These are phyloP conservation scores for Barnardius zonarius DNA, from an alignment of 2,113 vertebrate genomes.

Conservation along the genomic window DNA sequence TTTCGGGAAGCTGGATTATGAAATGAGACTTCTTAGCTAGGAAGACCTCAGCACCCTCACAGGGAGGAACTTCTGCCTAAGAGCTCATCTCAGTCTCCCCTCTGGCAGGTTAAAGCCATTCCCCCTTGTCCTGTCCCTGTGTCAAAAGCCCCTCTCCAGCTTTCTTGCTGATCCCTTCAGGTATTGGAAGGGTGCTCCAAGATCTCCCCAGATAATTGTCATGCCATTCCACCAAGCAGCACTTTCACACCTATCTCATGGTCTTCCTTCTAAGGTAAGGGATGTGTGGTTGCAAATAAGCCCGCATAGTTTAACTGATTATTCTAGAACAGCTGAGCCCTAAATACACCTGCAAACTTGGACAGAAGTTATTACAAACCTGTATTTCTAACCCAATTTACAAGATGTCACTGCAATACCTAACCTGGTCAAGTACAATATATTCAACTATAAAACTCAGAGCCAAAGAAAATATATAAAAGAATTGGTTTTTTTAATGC, in stretches of 20 bases:
- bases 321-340: not conserved
- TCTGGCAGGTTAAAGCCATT: not conserved
- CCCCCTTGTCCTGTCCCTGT: not conserved
- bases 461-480: not conserved
- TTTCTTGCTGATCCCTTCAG: not conserved
- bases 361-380: not conserved
- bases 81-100: not conserved
- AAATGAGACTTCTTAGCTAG: not conserved
- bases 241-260: not conserved
- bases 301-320: not conserved
- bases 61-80: not conserved
- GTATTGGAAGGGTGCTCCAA: not conserved
- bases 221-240: not conserved
- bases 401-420: not conserved
- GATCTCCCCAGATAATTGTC: not conserved
- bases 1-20: fast-evolving
- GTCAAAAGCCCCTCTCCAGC: not conserved
- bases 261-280: not conserved
- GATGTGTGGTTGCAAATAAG: not conserved
- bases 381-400: not conserved
- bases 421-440: not conserved
- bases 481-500: not conserved
- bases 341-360: not conserved
- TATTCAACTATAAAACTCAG: not conserved
- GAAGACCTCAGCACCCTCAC: not conserved